Conservation (phyloP, 2,888 invertebrate genomes). For the Beris morrisii region DNA sequence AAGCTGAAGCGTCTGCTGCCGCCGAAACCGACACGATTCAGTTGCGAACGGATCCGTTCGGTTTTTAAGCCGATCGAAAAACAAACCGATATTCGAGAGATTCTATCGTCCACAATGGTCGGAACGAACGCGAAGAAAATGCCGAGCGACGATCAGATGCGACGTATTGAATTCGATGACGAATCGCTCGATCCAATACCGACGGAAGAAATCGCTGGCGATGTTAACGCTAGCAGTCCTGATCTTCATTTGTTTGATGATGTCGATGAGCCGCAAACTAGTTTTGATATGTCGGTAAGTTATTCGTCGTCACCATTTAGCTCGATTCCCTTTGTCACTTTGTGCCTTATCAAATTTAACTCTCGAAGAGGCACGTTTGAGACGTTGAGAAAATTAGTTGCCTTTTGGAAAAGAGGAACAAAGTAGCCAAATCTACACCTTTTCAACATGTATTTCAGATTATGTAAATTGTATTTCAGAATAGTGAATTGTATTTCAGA, state of each 20-base stretch:
- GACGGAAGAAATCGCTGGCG: neutral
- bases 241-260: constrained; percentile 47
- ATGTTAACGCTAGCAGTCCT: neutral
- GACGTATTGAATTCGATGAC: neutral
- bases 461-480: no score
- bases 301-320: no score
- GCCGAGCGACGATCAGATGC: neutral
- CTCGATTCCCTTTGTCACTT: neutral
- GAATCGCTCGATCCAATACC: constrained; percentile 1
- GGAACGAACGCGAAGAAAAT: neutral
- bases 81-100: constrained; percentile 47
- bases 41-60: constrained; percentile 40
- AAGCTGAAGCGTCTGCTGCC: constrained; percentile 45
- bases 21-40: constrained; percentile 26
- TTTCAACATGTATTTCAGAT: no score
- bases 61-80: constrained; percentile 41
- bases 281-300: constrained; percentile 48
- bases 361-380: no score
- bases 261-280: constrained; percentile 44
- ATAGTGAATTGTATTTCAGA: no score
- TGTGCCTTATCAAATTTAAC: neutral
- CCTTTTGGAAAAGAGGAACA: no score
- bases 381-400: no score
- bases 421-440: no score
- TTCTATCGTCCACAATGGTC: constrained; percentile 51